Conservation (phyloP, 2,113 vertebrate genomes). For the Gnathonemus echidnorhynchus region DNA sequence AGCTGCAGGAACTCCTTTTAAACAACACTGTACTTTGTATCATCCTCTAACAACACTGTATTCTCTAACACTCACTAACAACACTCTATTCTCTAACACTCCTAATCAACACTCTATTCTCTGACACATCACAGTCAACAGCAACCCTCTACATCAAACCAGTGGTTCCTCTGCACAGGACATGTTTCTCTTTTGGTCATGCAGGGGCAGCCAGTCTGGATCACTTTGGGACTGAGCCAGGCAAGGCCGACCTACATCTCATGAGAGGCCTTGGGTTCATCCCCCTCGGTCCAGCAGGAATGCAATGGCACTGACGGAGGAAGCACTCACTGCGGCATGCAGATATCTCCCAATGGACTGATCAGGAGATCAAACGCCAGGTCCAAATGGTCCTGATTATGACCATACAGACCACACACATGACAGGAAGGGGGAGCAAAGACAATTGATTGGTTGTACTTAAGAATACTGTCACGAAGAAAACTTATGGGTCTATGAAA, state of each 20-base stretch:
- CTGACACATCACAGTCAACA: background rate
- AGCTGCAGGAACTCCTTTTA: background rate
- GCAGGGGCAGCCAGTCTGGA: background rate
- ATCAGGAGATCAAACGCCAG: background rate
- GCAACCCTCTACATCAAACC: background rate
- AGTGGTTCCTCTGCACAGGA: background rate
- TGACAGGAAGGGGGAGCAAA: background rate
- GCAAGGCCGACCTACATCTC: background rate
- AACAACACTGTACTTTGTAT: background rate
- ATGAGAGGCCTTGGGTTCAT: background rate
- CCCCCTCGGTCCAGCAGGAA: background rate
- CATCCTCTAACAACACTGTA: background rate
- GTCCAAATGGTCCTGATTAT: conserved; percentile 20
- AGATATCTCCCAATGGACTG: background rate
- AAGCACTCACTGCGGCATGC: background rate
- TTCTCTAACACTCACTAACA: background rate
- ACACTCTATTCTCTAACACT: background rate
- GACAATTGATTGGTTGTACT: conserved; percentile 7
- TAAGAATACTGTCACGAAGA: background rate
- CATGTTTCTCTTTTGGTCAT: background rate
- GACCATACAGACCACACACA: conserved; percentile 15
- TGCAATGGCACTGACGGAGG: background rate
- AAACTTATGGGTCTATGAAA: background rate
- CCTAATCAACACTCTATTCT: background rate
- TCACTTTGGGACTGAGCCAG: background rate